Evolutionary conservation across 1,140 invertebrate genomes (phyloP).

Genomic region (Lepidurus apus): DNA sequence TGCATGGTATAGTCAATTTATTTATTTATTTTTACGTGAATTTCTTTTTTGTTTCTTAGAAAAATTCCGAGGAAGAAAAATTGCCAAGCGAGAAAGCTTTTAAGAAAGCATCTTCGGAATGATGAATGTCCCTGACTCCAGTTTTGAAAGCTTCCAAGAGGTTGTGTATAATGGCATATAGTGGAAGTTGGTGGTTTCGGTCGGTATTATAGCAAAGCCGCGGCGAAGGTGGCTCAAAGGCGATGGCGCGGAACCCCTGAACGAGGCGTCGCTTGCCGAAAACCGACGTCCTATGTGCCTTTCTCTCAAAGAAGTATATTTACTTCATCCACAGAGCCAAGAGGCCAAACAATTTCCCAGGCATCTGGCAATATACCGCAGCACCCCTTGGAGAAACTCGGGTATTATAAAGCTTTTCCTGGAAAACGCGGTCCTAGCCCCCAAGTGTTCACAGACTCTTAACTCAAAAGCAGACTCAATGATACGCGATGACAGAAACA

Average conservation of each 20-base stretch:
- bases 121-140: conserved; percentile 8
- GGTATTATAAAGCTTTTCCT: neutral
- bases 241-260: conserved; percentile 17
- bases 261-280: conserved; percentile 8
- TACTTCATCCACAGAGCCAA: conserved; percentile 14
- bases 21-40: too few species aligned
- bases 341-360: conserved; percentile 8
- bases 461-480: conserved; percentile 9
- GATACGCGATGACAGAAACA: conserved; percentile 15
- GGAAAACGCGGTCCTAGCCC: neutral
- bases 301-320: conserved; percentile 16
- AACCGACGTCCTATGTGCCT: conserved; percentile 5
- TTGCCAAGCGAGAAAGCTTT: neutral
- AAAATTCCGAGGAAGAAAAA: neutral
- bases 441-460: conserved; percentile 7
- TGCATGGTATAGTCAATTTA: too few species aligned
- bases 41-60: too few species aligned
- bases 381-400: neutral
- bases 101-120: neutral
- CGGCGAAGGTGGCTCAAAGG: conserved; percentile 16
- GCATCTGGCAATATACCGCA: conserved; percentile 5
- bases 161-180: neutral
- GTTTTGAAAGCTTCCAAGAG: conserved; percentile 10
- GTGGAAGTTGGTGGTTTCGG: neutral
- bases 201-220: neutral